Evolutionary conservation across 2,888 invertebrate species (phyloP), one percentile per base, ranked within the genome.

Genomic region (Flabesymbios commensalis): DNA sequence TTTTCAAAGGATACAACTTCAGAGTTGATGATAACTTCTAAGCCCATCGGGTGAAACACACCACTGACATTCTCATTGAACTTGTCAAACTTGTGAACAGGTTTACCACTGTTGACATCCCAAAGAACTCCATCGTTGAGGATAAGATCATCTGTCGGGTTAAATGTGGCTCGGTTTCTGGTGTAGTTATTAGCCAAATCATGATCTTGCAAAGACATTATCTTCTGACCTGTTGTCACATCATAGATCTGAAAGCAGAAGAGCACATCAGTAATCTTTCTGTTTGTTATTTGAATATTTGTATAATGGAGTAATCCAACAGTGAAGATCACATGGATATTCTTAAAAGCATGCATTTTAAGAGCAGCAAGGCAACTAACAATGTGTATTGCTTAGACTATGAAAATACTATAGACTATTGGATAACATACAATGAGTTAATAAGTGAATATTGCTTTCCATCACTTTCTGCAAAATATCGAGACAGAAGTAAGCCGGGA

Each of bases 51-150:
- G 86, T 97, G 96, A 78, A 98, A 98, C 4, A 94, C 91, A 0
- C 97, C 98, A 78, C 93, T 96, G 59, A 95, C 88, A 43, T 90
- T 90, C 78, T 94, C 92, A 85, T 97, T 98, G 36, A 99, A 86
- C 83, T 98, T 98, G 84, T 99, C 99, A 79, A 99, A 93, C 81
- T 97, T 96, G 84, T 97, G 96, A 48, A 99, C 90, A 71, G 92
- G 89, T 75, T 90, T 91, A 24, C 91, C 73, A 0, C 90, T 88
- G 72, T 90, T 88, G 7, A 94, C 90, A 80, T 98, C 97, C 90
- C 94, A 98, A 0, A 98, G 84, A 0, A 97, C 94, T 41, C 98
- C 97, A 81, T 98, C 97, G 59, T 92, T 93, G 7, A 98, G 85
- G n/a, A 98, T 90, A 22, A 98, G 85, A 75, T 96, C 94, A 79